Evolutionary conservation across 2,888 invertebrate species (phyloP), one percentile per base, ranked within the genome.

Genomic region (Seira ritae): DNA sequence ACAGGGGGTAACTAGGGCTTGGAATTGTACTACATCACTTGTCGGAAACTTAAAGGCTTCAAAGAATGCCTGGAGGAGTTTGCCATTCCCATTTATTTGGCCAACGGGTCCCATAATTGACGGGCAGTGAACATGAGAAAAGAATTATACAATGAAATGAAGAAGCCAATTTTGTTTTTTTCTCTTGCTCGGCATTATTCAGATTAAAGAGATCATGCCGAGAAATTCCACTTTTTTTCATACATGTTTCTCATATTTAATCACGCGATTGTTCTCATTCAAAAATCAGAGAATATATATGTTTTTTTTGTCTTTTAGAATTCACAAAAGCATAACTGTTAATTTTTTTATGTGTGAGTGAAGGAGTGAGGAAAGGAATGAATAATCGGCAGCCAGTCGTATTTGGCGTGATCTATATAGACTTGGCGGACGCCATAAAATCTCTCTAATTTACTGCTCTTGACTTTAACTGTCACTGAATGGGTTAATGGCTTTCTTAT

Each of bases 71-170:
- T 90, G 90, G 1, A 91, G 89, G 0, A 88, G 77, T 65, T 89
- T 89, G 0, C 89, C 89, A 24, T 86, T 88, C 23, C 81, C 85
- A 19, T 62, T 65, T 8, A 88, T 82, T 82, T 87, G 87, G 68
- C 80, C 82, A 85, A 97, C 93, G 19, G 97, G 95, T 0, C 91
- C 91, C 91, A 91, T 91, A 82, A 91, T 91, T 24, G 91, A 89
- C 2, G 90, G 90, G 77, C 89, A 90, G 86, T 55, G 24, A n/a
- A 82, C 20, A 79, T 55, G 19, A 31, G 50, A 68, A 73, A 71
- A 37, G 69, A 83, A 72, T 46, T n/a, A 66, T 65, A 12, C 37
- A 77, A 46, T 67, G 46, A 55, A 15, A 69, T 62, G 62, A 69
- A 65, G 50, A 4, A 24, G 4, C 3, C 24, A 72, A 24, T 23